Conservation (phyloP, 1,140 invertebrate genomes). For the Tetramorium simillimum region DNA sequence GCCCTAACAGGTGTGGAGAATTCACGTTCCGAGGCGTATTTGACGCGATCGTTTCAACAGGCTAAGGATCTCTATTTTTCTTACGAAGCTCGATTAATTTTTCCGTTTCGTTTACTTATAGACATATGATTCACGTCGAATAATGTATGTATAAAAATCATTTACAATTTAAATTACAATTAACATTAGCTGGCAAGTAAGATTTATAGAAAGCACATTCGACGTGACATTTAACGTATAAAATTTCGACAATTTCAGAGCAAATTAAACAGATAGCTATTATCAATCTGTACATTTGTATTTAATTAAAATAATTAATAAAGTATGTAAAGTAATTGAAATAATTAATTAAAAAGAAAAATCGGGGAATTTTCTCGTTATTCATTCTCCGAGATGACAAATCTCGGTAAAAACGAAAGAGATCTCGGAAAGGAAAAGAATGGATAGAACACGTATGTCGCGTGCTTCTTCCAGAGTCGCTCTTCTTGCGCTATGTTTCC, state of each 20-base stretch:
- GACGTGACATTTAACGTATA: background rate
- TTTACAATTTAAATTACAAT: background rate
- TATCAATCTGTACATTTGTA: background rate
- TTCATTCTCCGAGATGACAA: background rate
- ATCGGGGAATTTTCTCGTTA: background rate
- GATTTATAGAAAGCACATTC: background rate
- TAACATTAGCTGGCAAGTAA: background rate
- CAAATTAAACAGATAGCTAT: background rate
- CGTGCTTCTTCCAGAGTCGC: constrained; percentile 35
- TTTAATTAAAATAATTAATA: too few relatives aligned
- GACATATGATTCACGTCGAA: background rate
- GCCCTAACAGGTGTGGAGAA: constrained; percentile 55
- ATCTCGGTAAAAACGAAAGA: background rate
- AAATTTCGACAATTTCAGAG: background rate
- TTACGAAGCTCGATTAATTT: constrained; percentile 11
- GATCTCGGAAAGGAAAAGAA: background rate
- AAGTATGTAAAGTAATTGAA: background rate
- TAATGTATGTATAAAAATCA: background rate
- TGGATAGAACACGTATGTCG: constrained; percentile 39
- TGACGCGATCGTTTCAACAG: background rate
- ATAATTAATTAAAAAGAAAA: background rate
- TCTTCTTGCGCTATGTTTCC: constrained; percentile 42
- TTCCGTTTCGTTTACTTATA: background rate
- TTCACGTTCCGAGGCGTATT: constrained; percentile 20
- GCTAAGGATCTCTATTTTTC: background rate